Evolutionary conservation across 1,140 invertebrate genomes (phyloP).

Genomic region (Hycleus cichorii): DNA sequence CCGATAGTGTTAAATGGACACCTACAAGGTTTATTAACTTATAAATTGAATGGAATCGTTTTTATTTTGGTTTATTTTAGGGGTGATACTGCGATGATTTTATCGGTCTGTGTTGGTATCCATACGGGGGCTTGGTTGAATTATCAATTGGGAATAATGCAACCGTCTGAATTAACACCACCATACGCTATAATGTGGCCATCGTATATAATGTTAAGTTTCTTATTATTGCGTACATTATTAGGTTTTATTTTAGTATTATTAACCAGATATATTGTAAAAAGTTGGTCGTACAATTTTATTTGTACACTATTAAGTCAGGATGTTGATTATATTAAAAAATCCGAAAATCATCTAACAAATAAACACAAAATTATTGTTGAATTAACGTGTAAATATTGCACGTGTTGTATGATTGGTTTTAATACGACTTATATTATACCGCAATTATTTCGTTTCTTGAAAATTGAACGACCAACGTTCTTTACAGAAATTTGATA

Average conservation of each 20-base stretch:
- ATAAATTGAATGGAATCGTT: neutral
- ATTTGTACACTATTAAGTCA: constrained; percentile 61
- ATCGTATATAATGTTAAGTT: constrained; percentile 59
- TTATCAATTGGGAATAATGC: constrained; percentile 66
- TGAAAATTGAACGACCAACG: constrained; percentile 70
- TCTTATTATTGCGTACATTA: constrained; percentile 57
- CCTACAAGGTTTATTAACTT: constrained; percentile 59
- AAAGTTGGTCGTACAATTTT: constrained; percentile 59
- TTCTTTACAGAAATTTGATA: constrained; percentile 78
- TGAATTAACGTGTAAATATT: constrained; percentile 74
- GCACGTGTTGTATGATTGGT: constrained; percentile 68
- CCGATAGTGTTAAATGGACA: constrained; percentile 69
- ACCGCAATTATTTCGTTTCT: constrained; percentile 66
- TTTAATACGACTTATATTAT: constrained; percentile 69
- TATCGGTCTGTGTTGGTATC: constrained; percentile 73
- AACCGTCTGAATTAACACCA: constrained; percentile 45
- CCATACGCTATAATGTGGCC: constrained; percentile 76
- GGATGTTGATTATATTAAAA: constrained; percentile 54
- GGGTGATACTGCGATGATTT: constrained; percentile 78
- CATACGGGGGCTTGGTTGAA: constrained; percentile 77
- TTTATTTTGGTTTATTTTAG: constrained; percentile 46
- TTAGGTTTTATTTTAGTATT: constrained; percentile 68
- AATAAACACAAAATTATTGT: constrained; percentile 65
- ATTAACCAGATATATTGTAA: constrained; percentile 58
- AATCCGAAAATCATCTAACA: constrained; percentile 53